Percentiles rank a stretch among this genome's conserved stretches.
phyloP scores from a whole-genome alignment of 2,888 invertebrate species.

The Oxyscelio sp. region DNA sequence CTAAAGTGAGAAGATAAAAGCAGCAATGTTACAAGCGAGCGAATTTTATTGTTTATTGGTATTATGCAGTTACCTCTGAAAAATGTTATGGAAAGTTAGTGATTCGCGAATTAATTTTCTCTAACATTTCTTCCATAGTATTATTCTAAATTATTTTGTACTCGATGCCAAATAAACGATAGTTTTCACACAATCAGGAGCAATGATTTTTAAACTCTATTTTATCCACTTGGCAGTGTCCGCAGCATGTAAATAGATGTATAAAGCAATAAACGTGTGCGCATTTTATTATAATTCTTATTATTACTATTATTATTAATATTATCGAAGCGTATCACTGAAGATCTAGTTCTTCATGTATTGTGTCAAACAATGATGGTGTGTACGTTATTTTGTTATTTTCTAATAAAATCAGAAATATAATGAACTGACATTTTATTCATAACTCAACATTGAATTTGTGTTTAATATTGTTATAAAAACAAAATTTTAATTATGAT shows the following conservation, averaged over 20 bases:
- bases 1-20: slow-evolving; percentile 70
- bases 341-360: slow-evolving; percentile 55
- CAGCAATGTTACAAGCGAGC: slow-evolving; percentile 60
- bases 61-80: slow-evolving; percentile 49
- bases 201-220: slow-evolving; percentile 38
- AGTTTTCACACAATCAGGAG: slow-evolving; percentile 46
- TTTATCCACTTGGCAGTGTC: slow-evolving; percentile 77
- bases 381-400: slow-evolving; percentile 4
- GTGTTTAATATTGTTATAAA: no score
- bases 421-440: no score
- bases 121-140: slow-evolving; percentile 56
- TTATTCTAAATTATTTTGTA: slow-evolving; percentile 58
- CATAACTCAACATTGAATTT: no score
- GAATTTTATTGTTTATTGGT: slow-evolving; percentile 60
- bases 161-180: slow-evolving; percentile 59
- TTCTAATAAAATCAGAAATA: no score
- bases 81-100: slow-evolving; percentile 55
- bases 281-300: slow-evolving; percentile 65
- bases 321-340: slow-evolving; percentile 53
- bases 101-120: slow-evolving; percentile 31
- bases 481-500: no score
- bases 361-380: slow-evolving; percentile 26
- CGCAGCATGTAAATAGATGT: slow-evolving; percentile 83
- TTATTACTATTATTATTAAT: slow-evolving; percentile 32
- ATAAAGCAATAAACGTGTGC: slow-evolving; percentile 82